Conservation (phyloP, 1,140 invertebrate genomes). For the Calephelis nemesis region DNA sequence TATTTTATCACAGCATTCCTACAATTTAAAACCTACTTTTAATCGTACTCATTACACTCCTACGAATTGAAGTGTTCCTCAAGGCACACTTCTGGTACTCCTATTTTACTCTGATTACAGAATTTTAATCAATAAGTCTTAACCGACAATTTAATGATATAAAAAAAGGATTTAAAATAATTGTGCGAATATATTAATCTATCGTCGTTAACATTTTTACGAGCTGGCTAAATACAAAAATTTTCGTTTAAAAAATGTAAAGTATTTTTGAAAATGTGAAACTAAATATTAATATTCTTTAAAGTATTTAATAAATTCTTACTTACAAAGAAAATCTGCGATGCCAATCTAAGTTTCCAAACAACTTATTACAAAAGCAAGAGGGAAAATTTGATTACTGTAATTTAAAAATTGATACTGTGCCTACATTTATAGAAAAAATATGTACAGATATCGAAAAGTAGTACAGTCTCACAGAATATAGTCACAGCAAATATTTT, state of each 20-base stretch:
- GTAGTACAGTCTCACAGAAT: conserved; percentile 47
- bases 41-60: conserved; percentile 23
- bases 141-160: background rate
- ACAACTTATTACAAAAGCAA: too few relatives aligned
- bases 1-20: conserved; percentile 57
- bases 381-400: background rate
- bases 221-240: too few relatives aligned
- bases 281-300: too few relatives aligned
- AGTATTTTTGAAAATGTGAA: too few relatives aligned
- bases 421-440: conserved; percentile 60
- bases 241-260: too few relatives aligned
- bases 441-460: conserved; percentile 69
- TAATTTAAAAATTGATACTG: background rate
- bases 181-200: too few relatives aligned
- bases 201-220: too few relatives aligned
- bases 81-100: conserved; percentile 61
- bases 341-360: too few relatives aligned
- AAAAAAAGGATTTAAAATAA: too few relatives aligned
- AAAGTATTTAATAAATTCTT: too few relatives aligned
- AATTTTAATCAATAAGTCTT: background rate
- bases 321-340: too few relatives aligned
- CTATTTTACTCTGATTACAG: conserved; percentile 20
- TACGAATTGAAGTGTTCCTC: conserved; percentile 39
- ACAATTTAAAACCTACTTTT: conserved; percentile 45
- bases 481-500: conserved; percentile 29